Conservation (phyloP, 1,140 invertebrate species). For the Meloidogyne exigua region DNA sequence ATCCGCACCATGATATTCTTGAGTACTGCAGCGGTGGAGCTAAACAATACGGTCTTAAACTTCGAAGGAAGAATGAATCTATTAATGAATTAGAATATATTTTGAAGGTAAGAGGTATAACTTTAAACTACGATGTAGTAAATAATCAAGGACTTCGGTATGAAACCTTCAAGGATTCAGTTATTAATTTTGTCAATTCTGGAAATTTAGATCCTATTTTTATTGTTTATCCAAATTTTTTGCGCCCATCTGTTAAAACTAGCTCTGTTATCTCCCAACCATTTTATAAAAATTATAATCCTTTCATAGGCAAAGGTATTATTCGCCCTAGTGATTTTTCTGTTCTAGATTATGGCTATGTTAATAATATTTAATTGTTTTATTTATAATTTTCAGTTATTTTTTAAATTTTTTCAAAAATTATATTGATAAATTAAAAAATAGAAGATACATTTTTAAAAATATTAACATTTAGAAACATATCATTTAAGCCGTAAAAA, state of each 20-base stretch:
- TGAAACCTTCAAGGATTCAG: neutral
- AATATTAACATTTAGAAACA: neutral
- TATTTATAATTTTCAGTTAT: neutral
- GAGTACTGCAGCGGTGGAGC: slow-evolving; percentile 8
- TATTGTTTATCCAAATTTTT: slow-evolving; percentile 9
- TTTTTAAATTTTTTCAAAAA: no score
- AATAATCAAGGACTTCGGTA: neutral
- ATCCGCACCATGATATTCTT: neutral
- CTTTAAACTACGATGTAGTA: slow-evolving; percentile 5
- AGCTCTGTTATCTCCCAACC: slow-evolving; percentile 6
- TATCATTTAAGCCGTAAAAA: no score
- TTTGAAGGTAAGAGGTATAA: slow-evolving; percentile 2
- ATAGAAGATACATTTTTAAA: neutral
- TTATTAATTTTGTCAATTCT: neutral
- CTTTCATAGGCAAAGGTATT: neutral
- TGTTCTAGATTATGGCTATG: neutral
- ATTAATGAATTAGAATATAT: neutral
- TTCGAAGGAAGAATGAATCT: neutral
- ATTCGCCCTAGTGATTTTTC: neutral
- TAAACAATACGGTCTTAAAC: neutral
- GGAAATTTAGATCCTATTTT: neutral
- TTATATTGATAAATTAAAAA: no score
- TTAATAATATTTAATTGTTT: neutral
- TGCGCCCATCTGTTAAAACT: neutral
- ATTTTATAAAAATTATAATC: neutral